Conservation (phyloP, 2,888 invertebrate genomes). For the Heliconius hortense region DNA sequence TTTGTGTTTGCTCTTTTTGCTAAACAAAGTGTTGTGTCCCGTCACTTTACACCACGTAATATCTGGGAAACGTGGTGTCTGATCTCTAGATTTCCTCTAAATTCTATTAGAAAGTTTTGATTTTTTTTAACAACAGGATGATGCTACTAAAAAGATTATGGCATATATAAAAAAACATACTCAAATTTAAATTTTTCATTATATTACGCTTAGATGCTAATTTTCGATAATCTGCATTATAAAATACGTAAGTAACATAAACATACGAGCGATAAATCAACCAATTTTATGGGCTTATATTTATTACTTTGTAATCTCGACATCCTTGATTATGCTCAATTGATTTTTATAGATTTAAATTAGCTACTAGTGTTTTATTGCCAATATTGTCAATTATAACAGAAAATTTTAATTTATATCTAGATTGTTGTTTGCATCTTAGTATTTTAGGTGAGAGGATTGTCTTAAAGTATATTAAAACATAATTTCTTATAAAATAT, state of each 20-base stretch:
- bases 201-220: slow-evolving; percentile 11
- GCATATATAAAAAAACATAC: too few relatives aligned
- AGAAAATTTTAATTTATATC: not conserved
- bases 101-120: too few relatives aligned
- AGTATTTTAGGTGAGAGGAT: not conserved
- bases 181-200: not conserved
- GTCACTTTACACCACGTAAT: too few relatives aligned
- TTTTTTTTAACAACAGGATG: too few relatives aligned
- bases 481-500: too few relatives aligned
- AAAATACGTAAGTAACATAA: slow-evolving; percentile 6
- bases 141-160: too few relatives aligned
- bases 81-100: too few relatives aligned
- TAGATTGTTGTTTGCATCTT: not conserved
- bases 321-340: slow-evolving; percentile 8
- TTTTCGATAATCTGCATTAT: not conserved
- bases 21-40: too few relatives aligned
- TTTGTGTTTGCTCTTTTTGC: too few relatives aligned
- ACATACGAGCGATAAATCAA: slow-evolving; percentile 9
- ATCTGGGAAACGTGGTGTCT: too few relatives aligned
- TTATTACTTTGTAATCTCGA: slow-evolving; percentile 13
- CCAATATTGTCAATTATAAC: not conserved
- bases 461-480: not conserved
- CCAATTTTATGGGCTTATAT: slow-evolving; percentile 11
- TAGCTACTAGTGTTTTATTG: slow-evolving; percentile 20
- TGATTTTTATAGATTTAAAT: slow-evolving; percentile 13